Evolutionary conservation across 2,888 invertebrate genomes (phyloP), one percentile per base, ranked within the genome.

Genomic region (Allophyes oxyacanthae): DNA sequence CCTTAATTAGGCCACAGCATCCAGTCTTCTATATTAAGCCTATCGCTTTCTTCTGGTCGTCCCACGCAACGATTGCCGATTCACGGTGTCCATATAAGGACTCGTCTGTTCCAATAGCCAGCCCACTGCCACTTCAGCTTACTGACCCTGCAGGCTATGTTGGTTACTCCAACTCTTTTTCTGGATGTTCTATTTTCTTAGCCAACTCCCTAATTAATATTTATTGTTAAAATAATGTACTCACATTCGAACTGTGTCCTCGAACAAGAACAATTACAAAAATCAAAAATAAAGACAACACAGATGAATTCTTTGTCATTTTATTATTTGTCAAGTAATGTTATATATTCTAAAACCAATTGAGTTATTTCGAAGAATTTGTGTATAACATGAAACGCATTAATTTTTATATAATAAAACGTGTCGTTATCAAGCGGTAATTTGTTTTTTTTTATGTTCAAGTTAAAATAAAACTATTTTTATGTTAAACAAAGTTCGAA

Each of bases 371-470:
- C 11, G 10, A 57, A 42, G 13, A 60, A 30, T 11, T 8, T 2
- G 7, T 28, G 2, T 11, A 48, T 37, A 32, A 8, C 25, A 10
- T 28, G n/a, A 28, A 26, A 43, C 38, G 9, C 25, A 9, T 46
- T 30, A 28, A n/a, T 28, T 13, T 44, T 37, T 15, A 54, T 45
- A 32, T 36, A 2, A 14, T 30, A 2, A 13, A 34, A 20, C 9
- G n/a, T 10, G 25, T 37, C 8, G 36, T 41, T 55, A 43, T 28
- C 26, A 37, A n/a, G 8, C 15, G 30, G n/a, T 26, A 14, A 45
- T 58, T 37, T 34, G 4, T 50, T 34, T 32, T 0, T 15, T 71
- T 68, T 69, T 64, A 76, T 64, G 53, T 50, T 33, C 13, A n/a
- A 54, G 34, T 54, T 66, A 72, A 67, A 71, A 33, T 28, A 15